Percentiles rank a stretch among this genome's conserved stretches.
Evolutionary conservation across 1,140 invertebrate species (phyloP).

Genomic region (Cyclargus thomasi): DNA sequence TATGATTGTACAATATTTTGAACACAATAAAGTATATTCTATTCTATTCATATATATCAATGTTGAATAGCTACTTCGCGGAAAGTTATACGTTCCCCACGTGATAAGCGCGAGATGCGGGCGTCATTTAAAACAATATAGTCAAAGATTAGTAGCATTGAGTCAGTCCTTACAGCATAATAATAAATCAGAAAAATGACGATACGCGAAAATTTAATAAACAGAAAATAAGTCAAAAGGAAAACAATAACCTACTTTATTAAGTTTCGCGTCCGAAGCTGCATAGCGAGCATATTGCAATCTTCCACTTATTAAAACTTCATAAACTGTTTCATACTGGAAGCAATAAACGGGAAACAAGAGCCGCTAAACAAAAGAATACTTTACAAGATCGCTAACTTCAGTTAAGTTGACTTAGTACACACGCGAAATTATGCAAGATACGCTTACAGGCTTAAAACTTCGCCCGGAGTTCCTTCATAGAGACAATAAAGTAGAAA

Average conservation of each 20-base stretch:
- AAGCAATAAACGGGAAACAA: conserved; percentile 14
- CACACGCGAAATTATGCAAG: conserved; percentile 31
- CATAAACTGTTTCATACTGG: neutral
- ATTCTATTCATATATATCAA: too few relatives aligned
- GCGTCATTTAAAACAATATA: too few relatives aligned
- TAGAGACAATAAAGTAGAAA: conserved; percentile 25
- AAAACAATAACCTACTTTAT: neutral
- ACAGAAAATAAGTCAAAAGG: neutral
- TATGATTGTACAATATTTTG: too few relatives aligned
- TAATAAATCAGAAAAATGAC: neutral
- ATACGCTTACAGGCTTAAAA: conserved; percentile 28
- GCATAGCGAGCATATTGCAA: neutral
- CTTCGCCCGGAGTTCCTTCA: conserved; percentile 25
- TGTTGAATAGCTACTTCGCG: too few relatives aligned
- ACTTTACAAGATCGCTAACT: conserved; percentile 18
- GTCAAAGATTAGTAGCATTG: too few relatives aligned
- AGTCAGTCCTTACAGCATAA: too few relatives aligned
- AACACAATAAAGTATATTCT: too few relatives aligned
- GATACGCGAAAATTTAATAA: neutral
- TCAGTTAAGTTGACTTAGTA: conserved; percentile 27
- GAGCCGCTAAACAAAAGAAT: conserved; percentile 20
- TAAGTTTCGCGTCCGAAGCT: neutral
- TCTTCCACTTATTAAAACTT: conserved; percentile 11
- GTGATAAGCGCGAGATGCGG: too few relatives aligned
- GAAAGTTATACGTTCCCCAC: too few relatives aligned